A percentile compares a stretch with the other conserved stretches of the same genome.
phyloP scores from a whole-genome alignment of 2,113 vertebrate species.

The Caranx melampygus region DNA sequence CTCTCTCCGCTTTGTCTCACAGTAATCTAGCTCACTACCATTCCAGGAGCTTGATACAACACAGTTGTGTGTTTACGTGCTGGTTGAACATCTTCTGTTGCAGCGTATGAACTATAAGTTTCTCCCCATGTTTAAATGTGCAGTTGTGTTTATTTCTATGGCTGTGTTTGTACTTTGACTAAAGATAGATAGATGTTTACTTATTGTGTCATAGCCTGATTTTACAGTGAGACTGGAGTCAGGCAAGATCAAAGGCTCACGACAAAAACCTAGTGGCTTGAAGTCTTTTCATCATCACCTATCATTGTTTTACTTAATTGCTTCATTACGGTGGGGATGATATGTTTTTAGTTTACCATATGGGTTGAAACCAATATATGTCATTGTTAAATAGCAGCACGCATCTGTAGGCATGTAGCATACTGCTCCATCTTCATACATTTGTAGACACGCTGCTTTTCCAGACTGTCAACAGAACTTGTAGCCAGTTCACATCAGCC shows the following conservation, averaged over 20 bases:
- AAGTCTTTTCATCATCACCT: constrained; percentile 63
- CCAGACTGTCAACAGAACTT: neutral
- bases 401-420: neutral
- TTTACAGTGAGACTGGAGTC: constrained; percentile 46
- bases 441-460: neutral
- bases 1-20: constrained; percentile 53
- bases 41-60: constrained; percentile 42
- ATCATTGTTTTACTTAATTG: constrained; percentile 70
- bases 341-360: constrained; percentile 26
- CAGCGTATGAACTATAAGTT: neutral
- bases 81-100: neutral
- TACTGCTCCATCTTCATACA: neutral
- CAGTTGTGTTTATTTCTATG: constrained; percentile 26
- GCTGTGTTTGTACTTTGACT: constrained; percentile 33
- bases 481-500: constrained; percentile 13
- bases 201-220: constrained; percentile 33
- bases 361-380: constrained; percentile 16
- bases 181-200: constrained; percentile 43
- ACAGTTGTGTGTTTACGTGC: constrained; percentile 23
- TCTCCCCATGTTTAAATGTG: constrained; percentile 6
- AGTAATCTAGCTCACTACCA: constrained; percentile 58
- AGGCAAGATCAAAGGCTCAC: constrained; percentile 68
- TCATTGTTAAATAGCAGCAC: neutral
- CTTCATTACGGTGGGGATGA: constrained; percentile 41
- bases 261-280: constrained; percentile 55